Conservation (phyloP, 2,888 invertebrate genomes). For the Deilephila porcellus region DNA sequence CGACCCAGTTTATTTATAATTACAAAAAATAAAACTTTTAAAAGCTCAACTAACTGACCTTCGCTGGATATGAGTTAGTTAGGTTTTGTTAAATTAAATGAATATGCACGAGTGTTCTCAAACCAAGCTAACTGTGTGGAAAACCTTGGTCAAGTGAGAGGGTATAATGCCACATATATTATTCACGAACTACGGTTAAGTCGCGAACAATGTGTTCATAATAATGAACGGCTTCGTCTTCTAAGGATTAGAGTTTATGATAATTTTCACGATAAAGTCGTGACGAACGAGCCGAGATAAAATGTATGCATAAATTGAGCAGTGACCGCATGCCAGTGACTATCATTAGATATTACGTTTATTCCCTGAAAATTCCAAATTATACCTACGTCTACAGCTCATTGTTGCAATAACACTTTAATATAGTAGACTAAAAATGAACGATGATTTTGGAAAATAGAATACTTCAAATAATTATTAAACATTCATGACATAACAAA, state of each 20-base stretch:
- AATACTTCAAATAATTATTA: too few species aligned
- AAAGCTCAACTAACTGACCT: background rate
- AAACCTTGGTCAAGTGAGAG: slow-evolving; percentile 26
- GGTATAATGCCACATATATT: slow-evolving; percentile 13
- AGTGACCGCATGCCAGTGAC: background rate
- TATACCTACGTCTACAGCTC: too few species aligned
- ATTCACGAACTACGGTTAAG: slow-evolving; percentile 17
- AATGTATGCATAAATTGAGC: background rate
- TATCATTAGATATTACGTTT: background rate
- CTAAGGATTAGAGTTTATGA: background rate
- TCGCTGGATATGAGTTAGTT: slow-evolving; percentile 1
- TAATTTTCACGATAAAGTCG: slow-evolving; percentile 17
- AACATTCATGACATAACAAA: too few species aligned
- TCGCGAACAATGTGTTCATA: background rate
- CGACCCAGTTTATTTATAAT: background rate
- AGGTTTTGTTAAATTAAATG: background rate
- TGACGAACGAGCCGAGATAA: background rate
- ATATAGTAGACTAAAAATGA: too few species aligned
- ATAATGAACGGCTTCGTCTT: background rate
- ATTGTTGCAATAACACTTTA: too few species aligned
- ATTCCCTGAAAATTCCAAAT: too few species aligned
- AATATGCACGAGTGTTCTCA: slow-evolving; percentile 12
- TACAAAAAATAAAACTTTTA: background rate
- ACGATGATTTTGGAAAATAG: too few species aligned
- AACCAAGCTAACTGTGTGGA: slow-evolving; percentile 4